These are phyloP conservation scores for Phasia obesa DNA, from an alignment of 2,888 invertebrate species.

Conservation along the genomic window DNA sequence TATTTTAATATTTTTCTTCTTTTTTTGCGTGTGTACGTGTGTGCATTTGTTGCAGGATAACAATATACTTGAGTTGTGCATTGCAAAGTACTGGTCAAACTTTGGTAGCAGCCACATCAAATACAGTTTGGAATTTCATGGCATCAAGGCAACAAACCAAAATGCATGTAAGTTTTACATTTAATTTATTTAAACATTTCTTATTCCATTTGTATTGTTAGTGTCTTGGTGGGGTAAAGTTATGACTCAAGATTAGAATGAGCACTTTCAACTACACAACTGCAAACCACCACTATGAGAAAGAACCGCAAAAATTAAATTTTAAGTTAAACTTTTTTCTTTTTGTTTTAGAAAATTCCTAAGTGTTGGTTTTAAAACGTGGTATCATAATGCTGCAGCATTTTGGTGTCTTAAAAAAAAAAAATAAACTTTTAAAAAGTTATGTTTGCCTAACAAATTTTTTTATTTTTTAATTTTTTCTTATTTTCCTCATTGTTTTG, in stretches of 20 bases:
- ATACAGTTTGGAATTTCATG: conserved; percentile 92
- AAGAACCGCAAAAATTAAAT: background rate
- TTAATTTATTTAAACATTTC: conserved; percentile 21
- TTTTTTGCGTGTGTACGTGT: conserved; percentile 15
- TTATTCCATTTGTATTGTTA: conserved; percentile 17
- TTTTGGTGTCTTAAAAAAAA: conserved; percentile 21
- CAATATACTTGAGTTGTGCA: conserved; percentile 91
- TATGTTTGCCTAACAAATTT: background rate
- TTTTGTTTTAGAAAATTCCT: background rate
- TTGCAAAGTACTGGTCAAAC: conserved; percentile 98
- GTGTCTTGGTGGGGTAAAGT: conserved; percentile 1
- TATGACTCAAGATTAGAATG: conserved; percentile 43
- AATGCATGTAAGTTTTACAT: conserved; percentile 81
- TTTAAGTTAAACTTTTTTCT: background rate
- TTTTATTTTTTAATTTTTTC: background rate
- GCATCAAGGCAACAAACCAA: conserved; percentile 86
- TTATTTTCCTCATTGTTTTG: background rate
- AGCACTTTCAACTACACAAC: conserved; percentile 30
- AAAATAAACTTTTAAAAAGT: too few species aligned
- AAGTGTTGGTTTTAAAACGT: background rate
- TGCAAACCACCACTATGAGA: conserved; percentile 2
- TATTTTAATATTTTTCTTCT: conserved; percentile 36
- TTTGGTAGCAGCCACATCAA: conserved; percentile 89
- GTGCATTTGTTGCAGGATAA: conserved; percentile 85
- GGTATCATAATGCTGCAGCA: conserved; percentile 12